A percentile compares a stretch with the other conserved stretches of the same genome.
Evolutionary conservation across 2,113 vertebrate genomes (phyloP).

Genomic region (Actenoides lindsayi): DNA sequence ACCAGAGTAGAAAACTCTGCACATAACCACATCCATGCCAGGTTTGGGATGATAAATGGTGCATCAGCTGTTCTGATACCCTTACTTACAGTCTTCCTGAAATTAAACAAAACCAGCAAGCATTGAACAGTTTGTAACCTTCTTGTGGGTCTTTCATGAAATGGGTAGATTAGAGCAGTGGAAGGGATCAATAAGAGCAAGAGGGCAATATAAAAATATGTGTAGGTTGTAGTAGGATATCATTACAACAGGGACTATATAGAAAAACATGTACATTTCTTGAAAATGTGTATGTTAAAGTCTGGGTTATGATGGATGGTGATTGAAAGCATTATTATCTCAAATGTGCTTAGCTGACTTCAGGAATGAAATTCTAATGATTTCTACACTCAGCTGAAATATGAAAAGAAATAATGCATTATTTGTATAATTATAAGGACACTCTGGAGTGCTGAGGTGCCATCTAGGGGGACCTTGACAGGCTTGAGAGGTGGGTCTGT

Average conservation of each 20-base stretch:
- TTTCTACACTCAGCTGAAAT: not conserved
- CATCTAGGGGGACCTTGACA: not conserved
- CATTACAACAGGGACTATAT: not conserved
- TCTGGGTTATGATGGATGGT: not conserved
- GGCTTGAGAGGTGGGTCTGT: not conserved
- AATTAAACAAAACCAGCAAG: not conserved
- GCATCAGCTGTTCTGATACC: not conserved
- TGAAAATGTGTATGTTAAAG: not conserved
- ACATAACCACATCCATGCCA: not conserved
- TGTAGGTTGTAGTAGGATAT: not conserved
- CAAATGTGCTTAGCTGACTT: not conserved
- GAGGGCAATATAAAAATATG: not conserved
- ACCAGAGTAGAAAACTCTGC: not conserved
- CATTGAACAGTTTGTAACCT: not conserved
- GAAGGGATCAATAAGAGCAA: not conserved
- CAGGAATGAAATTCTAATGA: not conserved
- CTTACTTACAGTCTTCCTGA: not conserved
- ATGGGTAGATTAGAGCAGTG: not conserved
- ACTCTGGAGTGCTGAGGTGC: not conserved
- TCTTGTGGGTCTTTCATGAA: rapidly evolving
- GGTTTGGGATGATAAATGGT: not conserved
- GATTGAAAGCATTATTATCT: not conserved
- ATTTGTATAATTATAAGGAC: not conserved
- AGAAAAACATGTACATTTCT: not conserved
- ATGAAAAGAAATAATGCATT: not conserved